Evolutionary conservation across 64 coral and sea anemone species (phyloP), one percentile per base, ranked within the genome.

Genomic region (Porites lutea): DNA sequence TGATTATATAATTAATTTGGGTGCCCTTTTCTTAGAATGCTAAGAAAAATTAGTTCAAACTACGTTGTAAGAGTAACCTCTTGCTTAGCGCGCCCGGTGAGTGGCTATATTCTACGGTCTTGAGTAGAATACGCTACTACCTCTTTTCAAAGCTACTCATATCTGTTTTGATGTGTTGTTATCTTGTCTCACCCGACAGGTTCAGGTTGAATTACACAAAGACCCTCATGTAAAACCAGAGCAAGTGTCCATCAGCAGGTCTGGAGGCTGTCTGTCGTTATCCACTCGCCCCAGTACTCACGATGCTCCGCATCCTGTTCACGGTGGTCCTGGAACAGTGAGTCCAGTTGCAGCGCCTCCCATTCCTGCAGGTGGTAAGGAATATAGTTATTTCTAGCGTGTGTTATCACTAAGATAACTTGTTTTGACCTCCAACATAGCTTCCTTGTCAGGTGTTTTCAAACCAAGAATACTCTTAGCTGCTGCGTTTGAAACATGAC

Each of bases 141-240:
- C 54, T 57, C 12, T 9, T 4, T 6, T 57, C 54, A 57, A 7
- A 9, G 54, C 54, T 9, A 57, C 12, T 12, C 54, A 7, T 1
- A 4, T 12, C 1, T 57, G 1, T 57, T 57, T 57, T 55, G 21
- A 49, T 37, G 55, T 14, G 44, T 90, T 19, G 11, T 6, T 67
- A 44, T 19, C 16, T 82, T 69, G 6, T 19, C 54, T 83, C 89
- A 4, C 10, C 57, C 11, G 13, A 74, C 48, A 98, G 96, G 96
- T 94, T 4, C 97, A 96, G 77, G 91, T 90, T 20, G 97, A 99
- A 27, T 88, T 94, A 59, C 91, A 96, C 14, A 99, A 99, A 74
- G 97, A 99, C 22, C 97, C 94, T 59, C 94, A 96, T 52, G 66
- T 91, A 43, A 99, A 99, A 79, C 97, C 91, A 55, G 97, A 99